Evolutionary conservation across 2,797 vertebrate species (phyloP), one percentile per base, ranked within the genome.

Genomic region (Tarsius wallacei): DNA sequence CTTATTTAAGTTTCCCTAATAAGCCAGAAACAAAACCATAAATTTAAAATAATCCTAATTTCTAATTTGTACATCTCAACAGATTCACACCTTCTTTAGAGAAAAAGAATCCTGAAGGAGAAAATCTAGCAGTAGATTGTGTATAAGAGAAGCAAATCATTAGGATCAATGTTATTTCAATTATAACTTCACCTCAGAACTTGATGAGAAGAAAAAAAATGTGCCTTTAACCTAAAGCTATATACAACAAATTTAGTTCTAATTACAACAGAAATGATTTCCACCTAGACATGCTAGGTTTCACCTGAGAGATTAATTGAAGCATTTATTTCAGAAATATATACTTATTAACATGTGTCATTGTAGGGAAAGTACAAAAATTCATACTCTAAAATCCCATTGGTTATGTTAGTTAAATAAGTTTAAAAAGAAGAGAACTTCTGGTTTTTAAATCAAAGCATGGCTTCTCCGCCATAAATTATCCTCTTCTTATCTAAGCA

Each of bases 211-310:
- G 26, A 33, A 70, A 61, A 81, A 59, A 59, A 21, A 3, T 33
- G 49, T 33, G 42, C 31, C 59, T 90, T 90, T 95, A 96, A 78
- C 11, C n/a, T 91, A 81, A 89, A 77, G 16, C 36, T 96, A 93
- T 59, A 71, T 95, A 57, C 13, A 87, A 88, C 47, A 90, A 91
- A 91, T 64, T 93, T 68, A 91, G 28, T 78, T 71, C 21, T 93
- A 84, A 95, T 59, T 42, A 71, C n/a, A 97, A 49, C 5, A 90
- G 78, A 93, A 80, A 92, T 33, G 7, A 47, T 80, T 96, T 88
- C 84, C 21, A 87, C 4, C 31, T 31, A 94, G 95, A 93, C 66
- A 78, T 17, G 3, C n/a, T 64, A 81, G 28, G 33, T 74, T 95
- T 83, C 33, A 83, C 28, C 70, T 66, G 12, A 71, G 28, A 93